A percentile compares a stretch with the other conserved stretches of the same genome.
phyloP scores from a whole-genome alignment of 2,113 vertebrate species.

The Apistogramma diplotaenia region DNA sequence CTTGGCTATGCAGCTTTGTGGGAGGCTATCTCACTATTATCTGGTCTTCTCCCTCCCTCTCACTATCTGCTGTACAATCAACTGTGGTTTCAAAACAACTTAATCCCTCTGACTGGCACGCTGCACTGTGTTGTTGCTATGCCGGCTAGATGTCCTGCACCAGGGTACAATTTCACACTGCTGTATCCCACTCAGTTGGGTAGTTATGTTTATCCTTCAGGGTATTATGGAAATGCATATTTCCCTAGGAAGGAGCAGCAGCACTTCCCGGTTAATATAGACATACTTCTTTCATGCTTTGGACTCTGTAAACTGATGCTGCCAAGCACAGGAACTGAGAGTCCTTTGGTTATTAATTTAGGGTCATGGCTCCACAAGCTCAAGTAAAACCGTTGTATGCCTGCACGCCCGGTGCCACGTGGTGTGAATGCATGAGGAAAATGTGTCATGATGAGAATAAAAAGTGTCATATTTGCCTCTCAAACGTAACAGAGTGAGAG shows the following conservation, averaged over 20 bases:
- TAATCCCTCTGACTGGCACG: constrained; percentile 62
- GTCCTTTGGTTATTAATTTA: constrained; percentile 45
- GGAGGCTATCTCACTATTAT: constrained; percentile 57
- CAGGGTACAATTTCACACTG: constrained; percentile 72
- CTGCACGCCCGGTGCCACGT: background rate
- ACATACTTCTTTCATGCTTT: constrained; percentile 53
- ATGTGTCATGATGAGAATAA: background rate
- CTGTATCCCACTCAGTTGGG: constrained; percentile 51
- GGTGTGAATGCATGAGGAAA: background rate
- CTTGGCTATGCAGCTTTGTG: constrained; percentile 33
- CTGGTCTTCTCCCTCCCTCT: constrained; percentile 34
- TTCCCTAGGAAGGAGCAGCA: constrained; percentile 33
- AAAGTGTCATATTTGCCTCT: rapidly evolving
- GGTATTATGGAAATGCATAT: constrained; percentile 43
- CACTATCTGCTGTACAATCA: constrained; percentile 60
- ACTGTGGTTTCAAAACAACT: constrained; percentile 62
- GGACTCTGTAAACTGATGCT: constrained; percentile 38
- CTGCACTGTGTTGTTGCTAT: constrained; percentile 64
- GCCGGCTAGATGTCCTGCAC: constrained; percentile 56
- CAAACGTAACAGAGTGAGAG: background rate
- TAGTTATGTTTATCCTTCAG: constrained; percentile 60
- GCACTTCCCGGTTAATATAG: constrained; percentile 57
- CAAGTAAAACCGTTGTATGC: constrained; percentile 8
- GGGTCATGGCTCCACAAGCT: constrained; percentile 31
- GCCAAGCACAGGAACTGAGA: constrained; percentile 34